These are phyloP conservation scores for Heliconius hewitsoni DNA, from an alignment of 1,140 invertebrate genomes.

Conservation along the genomic window DNA sequence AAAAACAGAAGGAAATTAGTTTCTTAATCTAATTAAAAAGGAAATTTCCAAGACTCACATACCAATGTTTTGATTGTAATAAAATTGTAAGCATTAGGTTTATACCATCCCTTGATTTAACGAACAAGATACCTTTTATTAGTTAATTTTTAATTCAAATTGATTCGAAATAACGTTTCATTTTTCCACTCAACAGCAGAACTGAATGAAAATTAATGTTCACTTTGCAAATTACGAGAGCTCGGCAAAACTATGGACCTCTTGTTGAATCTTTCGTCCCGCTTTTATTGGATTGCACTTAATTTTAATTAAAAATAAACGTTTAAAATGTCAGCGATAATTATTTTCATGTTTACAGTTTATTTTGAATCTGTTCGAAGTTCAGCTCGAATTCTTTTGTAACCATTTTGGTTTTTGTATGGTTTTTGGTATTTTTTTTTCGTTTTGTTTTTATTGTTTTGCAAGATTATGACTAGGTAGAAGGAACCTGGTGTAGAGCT, in stretches of 20 bases:
- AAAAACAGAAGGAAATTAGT: too few relatives aligned
- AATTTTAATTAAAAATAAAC: slow-evolving; percentile 14
- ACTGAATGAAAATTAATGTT: slow-evolving; percentile 40
- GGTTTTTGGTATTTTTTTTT: background rate
- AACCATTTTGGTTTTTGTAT: background rate
- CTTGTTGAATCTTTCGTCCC: slow-evolving; percentile 13
- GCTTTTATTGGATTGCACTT: slow-evolving; percentile 15
- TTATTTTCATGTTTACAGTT: background rate
- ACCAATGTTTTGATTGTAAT: background rate
- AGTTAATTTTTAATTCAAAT: slow-evolving; percentile 41
- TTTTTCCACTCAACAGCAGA: slow-evolving; percentile 29
- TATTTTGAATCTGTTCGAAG: background rate
- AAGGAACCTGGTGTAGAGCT: too few relatives aligned
- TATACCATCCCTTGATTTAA: background rate
- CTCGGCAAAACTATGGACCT: slow-evolving; percentile 18
- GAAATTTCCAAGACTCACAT: background rate
- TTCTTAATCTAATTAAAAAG: too few relatives aligned
- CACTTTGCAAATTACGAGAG: slow-evolving; percentile 23
- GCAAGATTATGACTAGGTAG: too few relatives aligned
- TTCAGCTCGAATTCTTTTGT: background rate
- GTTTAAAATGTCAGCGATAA: slow-evolving; percentile 11
- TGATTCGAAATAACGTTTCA: slow-evolving; percentile 38
- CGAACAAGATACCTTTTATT: slow-evolving; percentile 2
- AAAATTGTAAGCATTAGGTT: background rate
- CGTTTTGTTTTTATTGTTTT: too few relatives aligned